Percentiles rank a stretch among this genome's conserved stretches.
These are phyloP conservation scores for Hypolimnas misippus DNA, from an alignment of 2,888 invertebrate genomes.

Conservation along the genomic window DNA sequence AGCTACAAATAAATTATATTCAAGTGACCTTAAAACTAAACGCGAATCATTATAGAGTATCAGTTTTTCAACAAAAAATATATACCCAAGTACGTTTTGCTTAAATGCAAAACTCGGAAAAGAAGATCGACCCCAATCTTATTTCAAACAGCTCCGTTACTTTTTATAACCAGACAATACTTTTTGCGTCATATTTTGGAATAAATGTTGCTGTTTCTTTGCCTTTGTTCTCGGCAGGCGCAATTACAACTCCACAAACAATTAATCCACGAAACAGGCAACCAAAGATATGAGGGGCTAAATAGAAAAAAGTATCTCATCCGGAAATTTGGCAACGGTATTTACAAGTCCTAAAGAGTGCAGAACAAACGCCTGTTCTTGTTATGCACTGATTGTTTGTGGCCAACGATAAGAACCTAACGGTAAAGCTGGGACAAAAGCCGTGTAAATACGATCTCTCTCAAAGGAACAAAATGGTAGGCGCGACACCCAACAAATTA, in stretches of 20 bases:
- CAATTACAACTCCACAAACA: constrained; percentile 39
- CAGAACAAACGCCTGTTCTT: constrained; percentile 60
- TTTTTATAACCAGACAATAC: constrained; percentile 20
- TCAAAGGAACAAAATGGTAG: constrained; percentile 38
- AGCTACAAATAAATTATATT: too few species aligned
- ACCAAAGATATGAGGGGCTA: constrained; percentile 30
- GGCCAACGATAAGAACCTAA: constrained; percentile 57
- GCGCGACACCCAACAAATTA: constrained; percentile 30
- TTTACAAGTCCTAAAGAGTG: constrained; percentile 48
- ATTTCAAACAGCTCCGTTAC: neutral
- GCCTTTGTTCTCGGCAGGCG: constrained; percentile 33
- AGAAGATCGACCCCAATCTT: neutral
- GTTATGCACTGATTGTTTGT: constrained; percentile 70
- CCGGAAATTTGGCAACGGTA: constrained; percentile 48
- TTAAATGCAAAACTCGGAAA: neutral
- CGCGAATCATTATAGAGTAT: neutral
- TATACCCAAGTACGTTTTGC: neutral
- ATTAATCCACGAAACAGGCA: constrained; percentile 35
- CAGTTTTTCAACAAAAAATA: neutral
- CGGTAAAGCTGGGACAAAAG: constrained; percentile 61
- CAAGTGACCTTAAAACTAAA: too few species aligned
- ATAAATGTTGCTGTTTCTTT: constrained; percentile 21
- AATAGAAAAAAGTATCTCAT: constrained; percentile 34
- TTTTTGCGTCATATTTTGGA: constrained; percentile 14
- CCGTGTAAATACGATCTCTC: constrained; percentile 41